Evolutionary conservation across 2,113 vertebrate species (phyloP).

Genomic region (Lanius collurio): DNA sequence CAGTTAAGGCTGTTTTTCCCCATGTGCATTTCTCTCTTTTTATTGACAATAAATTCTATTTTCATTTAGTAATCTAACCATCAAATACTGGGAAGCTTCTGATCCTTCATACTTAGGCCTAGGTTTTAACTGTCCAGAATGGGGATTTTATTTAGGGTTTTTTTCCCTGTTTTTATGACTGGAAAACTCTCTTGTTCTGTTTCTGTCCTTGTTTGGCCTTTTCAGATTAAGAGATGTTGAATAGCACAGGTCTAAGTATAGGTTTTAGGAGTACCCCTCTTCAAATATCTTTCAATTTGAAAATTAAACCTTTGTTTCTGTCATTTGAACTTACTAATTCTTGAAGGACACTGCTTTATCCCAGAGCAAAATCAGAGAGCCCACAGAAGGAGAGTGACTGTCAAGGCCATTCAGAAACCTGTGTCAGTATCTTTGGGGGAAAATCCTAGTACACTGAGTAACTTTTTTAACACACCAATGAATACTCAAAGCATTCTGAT

Average conservation of each 20-base stretch:
- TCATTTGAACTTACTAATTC: not conserved
- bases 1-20: not conserved
- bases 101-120: not conserved
- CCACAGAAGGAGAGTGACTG: not conserved
- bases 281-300: not conserved
- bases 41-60: not conserved
- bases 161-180: not conserved
- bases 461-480: not conserved
- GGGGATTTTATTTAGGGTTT: not conserved
- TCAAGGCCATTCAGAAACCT: not conserved
- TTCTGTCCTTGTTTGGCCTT: not conserved
- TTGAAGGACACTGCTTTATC: not conserved
- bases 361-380: not conserved
- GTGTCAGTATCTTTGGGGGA: not conserved
- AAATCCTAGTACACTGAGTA: not conserved
- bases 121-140: not conserved
- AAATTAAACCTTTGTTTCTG: not conserved
- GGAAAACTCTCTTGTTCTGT: not conserved
- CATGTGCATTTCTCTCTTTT: not conserved
- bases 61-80: not conserved
- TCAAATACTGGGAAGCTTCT: not conserved
- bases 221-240: not conserved
- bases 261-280: not conserved
- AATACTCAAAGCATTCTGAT: not conserved
- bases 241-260: not conserved